Base-by-base conservation (phyloP, 35 echinoderm and acorn worm genomes). In the Holothuria glaberrima region DNA sequence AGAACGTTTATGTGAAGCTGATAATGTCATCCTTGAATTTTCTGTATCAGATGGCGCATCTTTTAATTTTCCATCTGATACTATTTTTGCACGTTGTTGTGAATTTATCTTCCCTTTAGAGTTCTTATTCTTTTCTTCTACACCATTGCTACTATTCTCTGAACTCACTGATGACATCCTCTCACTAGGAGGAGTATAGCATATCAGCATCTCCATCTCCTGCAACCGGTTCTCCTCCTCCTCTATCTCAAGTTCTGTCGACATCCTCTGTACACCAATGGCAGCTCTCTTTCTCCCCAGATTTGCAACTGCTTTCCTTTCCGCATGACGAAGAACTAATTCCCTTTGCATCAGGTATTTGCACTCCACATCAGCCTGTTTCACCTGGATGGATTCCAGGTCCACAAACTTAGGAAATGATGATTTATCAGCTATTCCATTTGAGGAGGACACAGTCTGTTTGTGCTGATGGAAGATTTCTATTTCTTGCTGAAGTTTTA, bases 311-410 rank as follows among this genome's bases (percentile, higher is more conserved):
- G 97, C 93, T 88, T 93, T 95, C 36, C 68, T 94, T 64, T 93
- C 86, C 6, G 73, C 74, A 59, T 99, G 91, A 35, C 44, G 92
- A 33, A 95, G 68, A 17, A 99, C 25, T 14, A 99, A 67, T 76
- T 99, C 97, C 81, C 90, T 93, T 41, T 92, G 90, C 6, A 94
- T 33, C 27, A 99, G 30, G 65, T 91, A 64, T 80, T 99, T 99
- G 18, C 86, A 58, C 12, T 76, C 89, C 38, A 95, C 75, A 44
- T 89, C 89, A 21, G 82, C n/a, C 26, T 27, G 25, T 78, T 70
- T n/a, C 91, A 87, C 57, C 83, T 54, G 19, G 12, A 28, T 10
- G n/a, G 70, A 57, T 27, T 83, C 50, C 22, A 88, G 45, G 28
- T 72, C 60, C 6, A 93, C 88, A 89, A 95, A 91, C 29, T 50